These are phyloP conservation scores for Erebia ligea DNA, from an alignment of 2,888 invertebrate species.

Conservation along the genomic window DNA sequence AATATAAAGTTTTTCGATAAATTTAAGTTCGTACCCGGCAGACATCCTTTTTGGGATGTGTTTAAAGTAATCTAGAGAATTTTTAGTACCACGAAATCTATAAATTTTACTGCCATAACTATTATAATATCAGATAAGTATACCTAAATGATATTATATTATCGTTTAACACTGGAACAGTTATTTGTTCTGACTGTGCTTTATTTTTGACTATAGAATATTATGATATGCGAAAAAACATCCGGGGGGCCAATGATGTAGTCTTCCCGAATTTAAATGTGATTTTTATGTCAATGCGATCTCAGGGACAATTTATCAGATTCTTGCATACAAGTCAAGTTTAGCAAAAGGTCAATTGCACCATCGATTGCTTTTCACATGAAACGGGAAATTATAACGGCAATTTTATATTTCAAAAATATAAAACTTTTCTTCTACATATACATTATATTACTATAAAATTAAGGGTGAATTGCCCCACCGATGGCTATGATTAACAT, in stretches of 20 bases:
- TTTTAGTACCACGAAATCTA: constrained; percentile 54
- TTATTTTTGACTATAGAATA: constrained; percentile 15
- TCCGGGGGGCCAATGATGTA: constrained; percentile 66
- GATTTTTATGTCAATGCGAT: constrained; percentile 38
- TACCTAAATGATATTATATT: constrained; percentile 8
- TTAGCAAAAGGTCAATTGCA: no score
- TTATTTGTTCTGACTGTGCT: neutral
- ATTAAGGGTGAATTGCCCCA: no score
- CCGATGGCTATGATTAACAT: no score
- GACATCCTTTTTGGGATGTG: constrained; percentile 42
- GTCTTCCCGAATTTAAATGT: constrained; percentile 60
- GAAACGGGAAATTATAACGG: no score
- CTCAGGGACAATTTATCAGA: constrained; percentile 26
- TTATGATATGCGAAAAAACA: constrained; percentile 31
- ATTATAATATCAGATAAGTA: constrained; percentile 19
- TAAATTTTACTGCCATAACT: constrained; percentile 52
- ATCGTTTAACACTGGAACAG: constrained; percentile 9
- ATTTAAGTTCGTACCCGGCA: constrained; percentile 27
- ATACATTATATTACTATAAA: no score
- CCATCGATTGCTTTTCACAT: no score
- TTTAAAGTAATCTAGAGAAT: constrained; percentile 44
- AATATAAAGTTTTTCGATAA: constrained; percentile 27
- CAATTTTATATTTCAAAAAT: no score
- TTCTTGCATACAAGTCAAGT: neutral
- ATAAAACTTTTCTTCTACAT: no score